Conservation (phyloP, 2,797 vertebrate species). For the Zenarchopterus dispar region DNA sequence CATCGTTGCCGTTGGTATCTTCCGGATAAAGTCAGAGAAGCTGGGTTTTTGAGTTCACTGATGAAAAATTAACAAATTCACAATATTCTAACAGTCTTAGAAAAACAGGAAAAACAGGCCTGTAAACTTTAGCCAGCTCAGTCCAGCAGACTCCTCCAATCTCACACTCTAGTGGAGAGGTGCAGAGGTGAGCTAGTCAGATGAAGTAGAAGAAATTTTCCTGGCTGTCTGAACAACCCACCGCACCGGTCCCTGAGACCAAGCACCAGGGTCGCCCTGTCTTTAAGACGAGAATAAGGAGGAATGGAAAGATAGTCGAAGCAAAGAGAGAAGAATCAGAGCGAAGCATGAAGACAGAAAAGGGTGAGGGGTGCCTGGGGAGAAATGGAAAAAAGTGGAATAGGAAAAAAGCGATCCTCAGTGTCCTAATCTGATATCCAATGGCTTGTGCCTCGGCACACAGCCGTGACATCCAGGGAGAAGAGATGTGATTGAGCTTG, state of each 20-base stretch:
- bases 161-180: slow-evolving; percentile 76
- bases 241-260: slow-evolving; percentile 41
- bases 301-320: slow-evolving; percentile 6
- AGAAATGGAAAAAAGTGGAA: slow-evolving; percentile 30
- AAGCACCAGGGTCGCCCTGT: slow-evolving; percentile 49
- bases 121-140: slow-evolving; percentile 34
- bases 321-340: slow-evolving; percentile 26
- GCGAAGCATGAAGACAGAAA: slow-evolving; percentile 41
- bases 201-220: slow-evolving; percentile 63
- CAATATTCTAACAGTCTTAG: slow-evolving; percentile 21
- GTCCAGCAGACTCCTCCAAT: slow-evolving; percentile 58
- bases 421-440: slow-evolving; percentile 65
- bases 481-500: slow-evolving; percentile 65
- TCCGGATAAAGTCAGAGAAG: slow-evolving; percentile 27
- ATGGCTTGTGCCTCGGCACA: slow-evolving; percentile 40
- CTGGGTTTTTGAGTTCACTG: slow-evolving; percentile 7
- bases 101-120: slow-evolving; percentile 16
- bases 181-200: slow-evolving; percentile 62
- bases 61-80: slow-evolving; percentile 12
- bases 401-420: slow-evolving; percentile 3
- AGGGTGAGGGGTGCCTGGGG: slow-evolving; percentile 27
- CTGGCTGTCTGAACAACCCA: slow-evolving; percentile 67
- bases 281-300: slow-evolving; percentile 13
- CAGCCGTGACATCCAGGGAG: slow-evolving; percentile 67
- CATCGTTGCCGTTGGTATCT: too few relatives aligned